Evolutionary conservation across 2,888 invertebrate species (phyloP).

Genomic region (Drosophila tripunctata): DNA sequence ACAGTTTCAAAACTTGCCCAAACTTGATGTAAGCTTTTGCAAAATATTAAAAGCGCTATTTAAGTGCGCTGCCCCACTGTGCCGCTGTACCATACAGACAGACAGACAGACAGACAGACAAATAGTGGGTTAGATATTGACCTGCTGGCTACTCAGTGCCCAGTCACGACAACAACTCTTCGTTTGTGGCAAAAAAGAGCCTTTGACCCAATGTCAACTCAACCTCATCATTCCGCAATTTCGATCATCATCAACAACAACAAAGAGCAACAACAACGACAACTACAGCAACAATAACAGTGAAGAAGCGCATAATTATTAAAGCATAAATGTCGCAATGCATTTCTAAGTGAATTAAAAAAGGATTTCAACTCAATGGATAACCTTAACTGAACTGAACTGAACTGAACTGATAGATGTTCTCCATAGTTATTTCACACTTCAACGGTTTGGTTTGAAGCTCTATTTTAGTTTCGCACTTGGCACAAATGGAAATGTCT

Average conservation of each 20-base stretch:
- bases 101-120: constrained; percentile 49
- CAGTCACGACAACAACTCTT: constrained; percentile 40
- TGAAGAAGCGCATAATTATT: not conserved
- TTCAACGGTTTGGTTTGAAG: constrained; percentile 18
- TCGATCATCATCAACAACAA: constrained; percentile 19
- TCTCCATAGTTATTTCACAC: constrained; percentile 27
- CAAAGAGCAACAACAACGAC: not conserved
- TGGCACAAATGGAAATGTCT: constrained; percentile 10
- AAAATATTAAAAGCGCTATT: no score
- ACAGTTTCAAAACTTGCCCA: no score
- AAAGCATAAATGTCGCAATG: constrained; percentile 15
- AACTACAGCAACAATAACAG: no score
- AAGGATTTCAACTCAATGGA: not conserved
- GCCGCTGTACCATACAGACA: constrained; percentile 30
- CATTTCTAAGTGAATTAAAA: not conserved
- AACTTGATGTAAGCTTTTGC: no score
- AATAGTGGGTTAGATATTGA: constrained; percentile 50
- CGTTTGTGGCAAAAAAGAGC: constrained; percentile 22
- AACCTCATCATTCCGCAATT: constrained; percentile 33
- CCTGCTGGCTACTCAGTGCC: constrained; percentile 29
- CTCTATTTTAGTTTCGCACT: constrained; percentile 21
- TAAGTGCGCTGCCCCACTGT: constrained; percentile 29
- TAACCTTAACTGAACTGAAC: no score
- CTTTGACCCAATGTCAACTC: constrained; percentile 37
- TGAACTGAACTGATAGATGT: not conserved